Base-by-base conservation (phyloP, 2,888 invertebrate genomes). In the Leptogaster cylindrica region DNA sequence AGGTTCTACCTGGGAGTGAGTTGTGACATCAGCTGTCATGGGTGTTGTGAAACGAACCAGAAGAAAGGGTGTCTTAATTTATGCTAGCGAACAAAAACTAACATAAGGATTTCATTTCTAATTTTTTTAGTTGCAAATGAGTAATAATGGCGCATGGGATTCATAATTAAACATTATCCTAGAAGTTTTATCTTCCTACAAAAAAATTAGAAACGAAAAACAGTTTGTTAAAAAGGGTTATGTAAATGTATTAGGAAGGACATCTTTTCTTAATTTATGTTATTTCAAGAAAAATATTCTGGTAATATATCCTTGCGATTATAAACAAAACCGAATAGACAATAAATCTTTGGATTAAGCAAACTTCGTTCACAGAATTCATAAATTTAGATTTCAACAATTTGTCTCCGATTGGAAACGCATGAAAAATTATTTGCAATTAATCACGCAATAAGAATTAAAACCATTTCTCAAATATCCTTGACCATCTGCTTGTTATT, bases 21-120 rank as follows among this genome's bases (percentile, higher is more conserved):
- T 61, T 61, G 61, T 61, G 61, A 61, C 61, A 44, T 44, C 44
- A 25, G 61, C 20, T 61, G 61, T 61, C 61, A 61, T 23, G 20
- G 44, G 27, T 61, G 61, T 61, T 61, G 44, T 27, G 61, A 41
- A 44, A 28, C 14, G 23, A 44, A n/a, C 27, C 61, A 27, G 16
- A 44, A 39, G 41, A 23, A 55, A 55, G 23, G 16, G 36, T 41
- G 61, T 14, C 33, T 16, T 61, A 61, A 61, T 61, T 61, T 61
- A 61, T 61, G 25, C 61, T 25, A 41, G 27, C 6, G 7, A 16
- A 36, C 10, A n/a, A 55, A 25, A 55, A 55, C n/a, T n/a, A 55
- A 55, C 33, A 36, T 55, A 3, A 46, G 23, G 23, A n/a, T 31
- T 31, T 55, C 55, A 55, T 36, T 12, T 20, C 10, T 23, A 16